Evolutionary conservation across 2,797 vertebrate species (phyloP).

Genomic region (Crax fasciolata): DNA sequence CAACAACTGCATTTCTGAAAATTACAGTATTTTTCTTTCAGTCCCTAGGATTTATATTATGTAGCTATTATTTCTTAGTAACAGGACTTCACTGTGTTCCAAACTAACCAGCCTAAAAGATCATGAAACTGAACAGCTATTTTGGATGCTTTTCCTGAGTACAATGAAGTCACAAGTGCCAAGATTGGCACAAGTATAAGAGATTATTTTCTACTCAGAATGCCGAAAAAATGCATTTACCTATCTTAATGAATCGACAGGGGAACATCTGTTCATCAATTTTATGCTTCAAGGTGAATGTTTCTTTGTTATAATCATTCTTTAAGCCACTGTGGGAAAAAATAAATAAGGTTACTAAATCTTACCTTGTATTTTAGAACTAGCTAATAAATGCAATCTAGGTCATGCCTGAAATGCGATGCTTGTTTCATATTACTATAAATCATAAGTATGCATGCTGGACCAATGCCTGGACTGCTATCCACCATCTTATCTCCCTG

Average conservation of each 20-base stretch:
- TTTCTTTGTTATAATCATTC: conserved; percentile 99
- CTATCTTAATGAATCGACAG: conserved; percentile 99
- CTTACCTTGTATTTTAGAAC: conserved; percentile 75
- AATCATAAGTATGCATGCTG: conserved; percentile 43
- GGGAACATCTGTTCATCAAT: conserved; percentile 99
- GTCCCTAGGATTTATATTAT: conserved; percentile 46
- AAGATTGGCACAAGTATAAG: conserved; percentile 58
- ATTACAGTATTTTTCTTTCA: conserved; percentile 30
- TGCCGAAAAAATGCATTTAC: conserved; percentile 86
- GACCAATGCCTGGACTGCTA: conserved; percentile 47
- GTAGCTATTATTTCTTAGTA: conserved; percentile 35
- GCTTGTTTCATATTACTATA: conserved; percentile 51
- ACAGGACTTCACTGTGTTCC: conserved; percentile 49
- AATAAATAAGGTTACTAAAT: conserved; percentile 80
- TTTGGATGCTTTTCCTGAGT: conserved; percentile 61
- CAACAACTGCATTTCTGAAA: conserved; percentile 45
- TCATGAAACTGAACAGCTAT: conserved; percentile 64
- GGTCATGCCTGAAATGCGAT: conserved; percentile 64
- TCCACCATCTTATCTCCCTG: conserved; percentile 1
- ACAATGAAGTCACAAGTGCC: conserved; percentile 73
- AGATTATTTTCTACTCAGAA: conserved; percentile 76
- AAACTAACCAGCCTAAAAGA: conserved; percentile 52
- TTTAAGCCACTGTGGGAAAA: conserved; percentile 93
- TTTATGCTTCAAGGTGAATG: conserved; percentile 99
- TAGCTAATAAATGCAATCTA: conserved; percentile 68